These are phyloP conservation scores for Tachyglossus aculeatus DNA, from an alignment of 2,797 vertebrate genomes.

Conservation along the genomic window DNA sequence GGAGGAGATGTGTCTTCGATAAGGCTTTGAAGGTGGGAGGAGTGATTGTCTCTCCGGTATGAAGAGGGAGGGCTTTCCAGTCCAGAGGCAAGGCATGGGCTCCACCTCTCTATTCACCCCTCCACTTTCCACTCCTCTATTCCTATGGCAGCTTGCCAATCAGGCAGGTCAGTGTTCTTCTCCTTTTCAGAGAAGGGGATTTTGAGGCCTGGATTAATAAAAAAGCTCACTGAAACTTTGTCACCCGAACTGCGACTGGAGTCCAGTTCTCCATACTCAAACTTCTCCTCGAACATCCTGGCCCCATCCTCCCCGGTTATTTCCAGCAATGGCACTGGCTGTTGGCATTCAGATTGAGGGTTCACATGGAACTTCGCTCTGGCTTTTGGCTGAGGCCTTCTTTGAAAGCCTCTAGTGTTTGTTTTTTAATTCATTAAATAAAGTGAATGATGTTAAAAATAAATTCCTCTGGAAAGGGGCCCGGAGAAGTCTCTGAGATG, in stretches of 20 bases:
- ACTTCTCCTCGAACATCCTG: background rate
- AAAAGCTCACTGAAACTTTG: too few species aligned
- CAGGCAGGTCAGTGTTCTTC: too few species aligned
- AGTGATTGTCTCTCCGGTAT: too few species aligned
- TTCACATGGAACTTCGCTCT: constrained; percentile 54
- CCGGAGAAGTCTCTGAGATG: constrained; percentile 28
- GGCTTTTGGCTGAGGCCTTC: constrained; percentile 38
- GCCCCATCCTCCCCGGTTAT: constrained; percentile 20
- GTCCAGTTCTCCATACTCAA: background rate
- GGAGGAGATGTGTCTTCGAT: too few species aligned
- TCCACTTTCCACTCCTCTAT: too few species aligned
- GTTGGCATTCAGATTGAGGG: constrained; percentile 22
- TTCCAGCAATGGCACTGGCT: constrained; percentile 35
- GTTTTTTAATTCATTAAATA: constrained; percentile 63
- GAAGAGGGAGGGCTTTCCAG: too few species aligned
- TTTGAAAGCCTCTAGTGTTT: constrained; percentile 49
- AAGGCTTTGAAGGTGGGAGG: too few species aligned
- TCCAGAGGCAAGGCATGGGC: too few species aligned
- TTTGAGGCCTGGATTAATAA: too few species aligned
- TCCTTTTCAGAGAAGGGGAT: too few species aligned
- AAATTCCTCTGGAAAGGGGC: constrained; percentile 48
- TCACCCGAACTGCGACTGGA: background rate
- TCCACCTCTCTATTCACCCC: too few species aligned
- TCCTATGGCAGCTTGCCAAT: too few species aligned
- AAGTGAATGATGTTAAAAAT: constrained; percentile 59